Conservation (phyloP, 2,888 invertebrate species). For the Volucella bombylans region DNA sequence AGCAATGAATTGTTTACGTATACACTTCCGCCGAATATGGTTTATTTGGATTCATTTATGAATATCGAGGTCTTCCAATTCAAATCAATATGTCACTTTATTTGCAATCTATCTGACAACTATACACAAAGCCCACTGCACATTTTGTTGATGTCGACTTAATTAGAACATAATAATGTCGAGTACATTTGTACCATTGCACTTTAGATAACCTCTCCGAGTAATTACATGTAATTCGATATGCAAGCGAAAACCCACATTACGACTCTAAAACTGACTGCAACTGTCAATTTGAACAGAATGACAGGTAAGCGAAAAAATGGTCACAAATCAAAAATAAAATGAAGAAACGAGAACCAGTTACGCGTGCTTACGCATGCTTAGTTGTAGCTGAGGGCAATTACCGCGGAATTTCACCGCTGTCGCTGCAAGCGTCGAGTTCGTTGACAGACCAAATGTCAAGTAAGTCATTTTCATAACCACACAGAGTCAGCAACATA, state of each 20-base stretch:
- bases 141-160: neutral
- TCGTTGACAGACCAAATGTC: slow-evolving; percentile 74
- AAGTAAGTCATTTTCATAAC: slow-evolving; percentile 72
- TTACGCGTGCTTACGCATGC: slow-evolving; percentile 71
- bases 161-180: slow-evolving; percentile 59
- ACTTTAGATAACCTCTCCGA: slow-evolving; percentile 50
- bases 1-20: slow-evolving; percentile 61
- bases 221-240: slow-evolving; percentile 62
- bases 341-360: slow-evolving; percentile 40
- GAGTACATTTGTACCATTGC: slow-evolving; percentile 48
- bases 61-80: slow-evolving; percentile 32
- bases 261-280: slow-evolving; percentile 61
- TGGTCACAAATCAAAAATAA: neutral
- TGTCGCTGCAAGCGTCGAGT: slow-evolving; percentile 38
- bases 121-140: slow-evolving; percentile 5
- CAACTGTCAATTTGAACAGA: slow-evolving; percentile 64
- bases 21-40: slow-evolving; percentile 50
- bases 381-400: slow-evolving; percentile 56
- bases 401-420: slow-evolving; percentile 66
- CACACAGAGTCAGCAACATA: slow-evolving; percentile 37
- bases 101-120: slow-evolving; percentile 55
- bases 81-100: slow-evolving; percentile 67
- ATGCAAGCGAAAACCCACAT: slow-evolving; percentile 59
- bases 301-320: slow-evolving; percentile 13
- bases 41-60: slow-evolving; percentile 59